Conservation (phyloP, 2,797 vertebrate genomes). For the Enteromius thamalakanensis region DNA sequence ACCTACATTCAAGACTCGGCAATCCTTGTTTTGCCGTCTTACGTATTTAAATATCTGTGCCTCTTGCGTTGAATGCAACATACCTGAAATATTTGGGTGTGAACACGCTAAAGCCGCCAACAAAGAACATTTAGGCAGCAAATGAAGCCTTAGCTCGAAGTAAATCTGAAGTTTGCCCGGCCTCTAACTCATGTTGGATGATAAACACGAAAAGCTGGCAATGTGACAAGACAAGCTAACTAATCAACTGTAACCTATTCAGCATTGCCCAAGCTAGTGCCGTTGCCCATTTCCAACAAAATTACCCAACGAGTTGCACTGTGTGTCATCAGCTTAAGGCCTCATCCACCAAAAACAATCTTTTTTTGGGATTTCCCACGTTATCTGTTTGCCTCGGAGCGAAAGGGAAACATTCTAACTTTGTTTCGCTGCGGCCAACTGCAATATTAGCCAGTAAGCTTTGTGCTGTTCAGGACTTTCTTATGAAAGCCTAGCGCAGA, state of each 20-base stretch:
- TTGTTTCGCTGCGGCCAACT: conserved; percentile 26
- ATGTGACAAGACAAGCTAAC: conserved; percentile 26
- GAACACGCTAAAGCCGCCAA: conserved; percentile 5
- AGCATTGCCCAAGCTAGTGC: conserved; percentile 28
- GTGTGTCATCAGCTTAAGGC: conserved; percentile 43
- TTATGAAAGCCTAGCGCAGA: neutral
- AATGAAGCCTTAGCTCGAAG: neutral
- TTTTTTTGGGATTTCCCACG: conserved; percentile 24
- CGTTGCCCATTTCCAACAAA: conserved; percentile 24
- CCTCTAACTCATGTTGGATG: conserved; percentile 8
- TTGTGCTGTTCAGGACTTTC: neutral
- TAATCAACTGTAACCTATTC: conserved; percentile 27
- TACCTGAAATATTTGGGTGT: conserved; percentile 29
- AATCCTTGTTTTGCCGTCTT: neutral
- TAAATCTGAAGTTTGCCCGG: neutral
- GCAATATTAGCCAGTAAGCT: neutral
- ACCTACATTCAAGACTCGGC: neutral
- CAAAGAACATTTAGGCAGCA: conserved; percentile 9
- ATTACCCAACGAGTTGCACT: conserved; percentile 33
- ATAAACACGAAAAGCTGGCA: conserved; percentile 24
- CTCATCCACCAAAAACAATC: conserved; percentile 15
- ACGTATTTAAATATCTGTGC: neutral
- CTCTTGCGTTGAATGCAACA: neutral
- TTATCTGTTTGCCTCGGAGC: conserved; percentile 29
- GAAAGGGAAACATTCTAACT: conserved; percentile 20